Evolutionary conservation across 2,797 vertebrate genomes (phyloP), one percentile per base, ranked within the genome.

Genomic region (Macrochelys suwanniensis): DNA sequence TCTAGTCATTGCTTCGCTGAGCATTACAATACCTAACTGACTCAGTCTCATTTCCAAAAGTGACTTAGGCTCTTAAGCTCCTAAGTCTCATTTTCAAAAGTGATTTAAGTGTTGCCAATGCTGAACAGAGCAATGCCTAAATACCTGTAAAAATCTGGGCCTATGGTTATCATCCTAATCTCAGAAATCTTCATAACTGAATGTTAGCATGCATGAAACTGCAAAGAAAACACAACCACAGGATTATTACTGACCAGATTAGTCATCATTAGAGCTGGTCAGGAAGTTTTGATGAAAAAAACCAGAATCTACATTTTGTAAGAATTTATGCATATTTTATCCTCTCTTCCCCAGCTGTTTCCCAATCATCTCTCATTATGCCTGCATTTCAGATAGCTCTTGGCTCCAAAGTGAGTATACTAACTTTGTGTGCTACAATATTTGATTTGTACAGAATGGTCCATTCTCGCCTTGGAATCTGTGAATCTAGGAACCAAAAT

Each of bases 291-390:
- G 4, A 8, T 68, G 17, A 7, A 28, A 80, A 87, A 68, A n/a
- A n/a, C n/a, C 12, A 7, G 33, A 8, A 53, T 53, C 6, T 47
- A 59, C 25, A 37, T 74, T 50, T 77, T 77, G 11, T 49, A 25
- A 47, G 25, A 49, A 50, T 68, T 90, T 93, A 91, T 54, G 85
- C 25, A 74, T 53, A 31, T 42, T 28, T 23, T 23, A 31, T 94
- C 86, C 81, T 13, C 23, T 65, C 25, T 77, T 28, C 74, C 45
- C 3, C 25, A 87, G 90, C 89, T 3, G 83, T 37, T 92, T 89
- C 31, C 56, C 59, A 89, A 50, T 8, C 5, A 0, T 17, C 79
- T 82, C 49, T 0, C 76, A 49, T 33, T 16, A 42, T 0, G 2
- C 11, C 19, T 4, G 0, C 23, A 16, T 37, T 89, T 95, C 54